Evolutionary conservation across 2,113 vertebrate species (phyloP), one percentile per base, ranked within the genome.

Genomic region (Abramis brama): DNA sequence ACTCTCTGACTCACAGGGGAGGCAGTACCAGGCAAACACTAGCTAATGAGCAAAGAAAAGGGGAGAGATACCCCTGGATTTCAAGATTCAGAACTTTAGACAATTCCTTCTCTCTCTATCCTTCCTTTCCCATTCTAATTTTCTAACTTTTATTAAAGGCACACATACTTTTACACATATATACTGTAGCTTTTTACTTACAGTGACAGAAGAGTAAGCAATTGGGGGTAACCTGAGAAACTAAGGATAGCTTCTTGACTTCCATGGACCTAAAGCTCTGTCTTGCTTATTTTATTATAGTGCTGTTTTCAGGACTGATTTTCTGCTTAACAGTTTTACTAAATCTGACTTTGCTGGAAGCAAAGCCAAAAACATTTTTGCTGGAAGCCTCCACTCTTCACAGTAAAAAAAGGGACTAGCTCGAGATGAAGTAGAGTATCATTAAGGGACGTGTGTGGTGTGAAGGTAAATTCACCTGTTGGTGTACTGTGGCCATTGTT

Each of bases 401-500:
- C 23, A 25, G 55, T 33, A 59, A 10, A n/a, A 57, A 27, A 78
- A 57, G 76, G 19, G 50, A 59, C 27, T 52, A 19, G 25, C 1
- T 55, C 4, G 6, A 74, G 7, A 60, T 9, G 12, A 43, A 39
- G 17, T 57, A 57, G 50, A 33, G 33, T 25, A 25, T 57, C 27
- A 11, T 52, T 15, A 55, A 30, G 3, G 15, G 45, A 17, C 39
- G 10, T 12, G 23, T 33, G 17, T 39, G 4, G 3, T 39, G 23
- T 10, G 12, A 43, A 52, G 7, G 5, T 47, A 27, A 79, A 79
- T 25, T 15, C 70, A 96, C 95, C 95, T 95, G 94, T 82, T 85
- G 91, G 52, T 43, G 93, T 39, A 79, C 45, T 83, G 36, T 91
- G 91, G 85, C 87, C 47, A 87, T 90, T 91, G 6, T 91, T 92